A percentile compares a stretch with the other conserved stretches of the same genome.
Evolutionary conservation across 2,888 invertebrate genomes (phyloP).

Genomic region (Ennomos erosarius): DNA sequence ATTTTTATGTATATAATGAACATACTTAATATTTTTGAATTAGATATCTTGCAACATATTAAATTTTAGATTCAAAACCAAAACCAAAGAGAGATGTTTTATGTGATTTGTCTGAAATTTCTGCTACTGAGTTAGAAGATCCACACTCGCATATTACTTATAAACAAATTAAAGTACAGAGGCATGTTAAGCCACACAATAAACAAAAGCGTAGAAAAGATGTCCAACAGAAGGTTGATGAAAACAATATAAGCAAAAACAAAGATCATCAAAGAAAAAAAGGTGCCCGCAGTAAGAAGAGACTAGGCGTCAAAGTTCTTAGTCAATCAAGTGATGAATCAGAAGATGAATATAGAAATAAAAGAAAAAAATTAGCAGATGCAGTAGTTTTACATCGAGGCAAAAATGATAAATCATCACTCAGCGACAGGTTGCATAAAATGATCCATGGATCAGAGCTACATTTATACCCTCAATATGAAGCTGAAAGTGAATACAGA

Average conservation of each 20-base stretch:
- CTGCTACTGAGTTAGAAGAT: constrained; percentile 65
- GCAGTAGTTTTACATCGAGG: constrained; percentile 76
- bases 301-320: constrained; percentile 50
- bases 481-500: constrained; percentile 75
- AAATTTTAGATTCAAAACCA: constrained; percentile 51
- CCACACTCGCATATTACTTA: constrained; percentile 40
- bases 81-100: constrained; percentile 49
- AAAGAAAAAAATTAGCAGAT: constrained; percentile 80
- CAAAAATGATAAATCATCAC: constrained; percentile 66
- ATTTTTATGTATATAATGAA: too few relatives aligned
- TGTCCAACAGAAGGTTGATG: constrained; percentile 36
- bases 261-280: constrained; percentile 58
- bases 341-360: constrained; percentile 75
- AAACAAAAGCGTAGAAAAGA: constrained; percentile 62
- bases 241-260: constrained; percentile 38
- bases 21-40: not conserved
- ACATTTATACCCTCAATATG: constrained; percentile 45
- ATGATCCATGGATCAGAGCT: constrained; percentile 61
- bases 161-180: constrained; percentile 46
- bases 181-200: constrained; percentile 50
- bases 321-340: constrained; percentile 75
- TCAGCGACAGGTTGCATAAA: constrained; percentile 72
- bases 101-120: constrained; percentile 67
- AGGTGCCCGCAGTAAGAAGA: constrained; percentile 56
- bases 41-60: constrained; percentile 38